Evolutionary conservation across 2,888 invertebrate genomes (phyloP).

Genomic region (Agriopis aurantiaria): DNA sequence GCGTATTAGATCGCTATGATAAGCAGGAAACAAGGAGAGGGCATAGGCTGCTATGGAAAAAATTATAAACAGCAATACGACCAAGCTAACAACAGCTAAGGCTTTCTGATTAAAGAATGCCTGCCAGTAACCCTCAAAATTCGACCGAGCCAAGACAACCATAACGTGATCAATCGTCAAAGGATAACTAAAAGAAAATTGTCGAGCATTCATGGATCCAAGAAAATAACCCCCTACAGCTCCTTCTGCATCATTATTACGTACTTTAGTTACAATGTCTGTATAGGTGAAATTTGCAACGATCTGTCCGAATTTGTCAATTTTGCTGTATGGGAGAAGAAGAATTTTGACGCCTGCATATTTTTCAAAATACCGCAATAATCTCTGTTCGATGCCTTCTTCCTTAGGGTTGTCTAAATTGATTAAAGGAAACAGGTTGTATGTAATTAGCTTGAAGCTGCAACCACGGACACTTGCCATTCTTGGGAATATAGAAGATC

Average conservation of each 20-base stretch:
- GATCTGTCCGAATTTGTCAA: constrained; percentile 52
- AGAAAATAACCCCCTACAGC: constrained; percentile 51
- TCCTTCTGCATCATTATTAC: constrained; percentile 51
- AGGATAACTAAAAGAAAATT: constrained; percentile 49
- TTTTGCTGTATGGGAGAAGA: constrained; percentile 43
- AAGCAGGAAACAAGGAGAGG: constrained; percentile 48
- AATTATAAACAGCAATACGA: constrained; percentile 42
- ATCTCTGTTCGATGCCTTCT: constrained; percentile 49
- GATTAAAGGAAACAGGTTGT: constrained; percentile 45
- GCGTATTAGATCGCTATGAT: constrained; percentile 41
- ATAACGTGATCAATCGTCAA: constrained; percentile 40
- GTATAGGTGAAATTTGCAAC: constrained; percentile 41
- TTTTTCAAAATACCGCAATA: constrained; percentile 48
- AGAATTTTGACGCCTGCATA: constrained; percentile 45
- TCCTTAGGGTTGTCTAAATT: constrained; percentile 44
- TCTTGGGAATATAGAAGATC: constrained; percentile 14
- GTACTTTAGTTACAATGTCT: constrained; percentile 48
- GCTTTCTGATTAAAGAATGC: constrained; percentile 34
- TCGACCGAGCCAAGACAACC: constrained; percentile 39
- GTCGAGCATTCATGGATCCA: constrained; percentile 3
- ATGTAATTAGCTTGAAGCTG: constrained; percentile 46
- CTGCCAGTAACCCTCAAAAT: constrained; percentile 42
- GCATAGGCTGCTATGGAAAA: constrained; percentile 43
- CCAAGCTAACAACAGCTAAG: constrained; percentile 19
- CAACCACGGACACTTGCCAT: constrained; percentile 28